Conservation (phyloP, 2,888 invertebrate species). For the Cheilosia variabilis region DNA sequence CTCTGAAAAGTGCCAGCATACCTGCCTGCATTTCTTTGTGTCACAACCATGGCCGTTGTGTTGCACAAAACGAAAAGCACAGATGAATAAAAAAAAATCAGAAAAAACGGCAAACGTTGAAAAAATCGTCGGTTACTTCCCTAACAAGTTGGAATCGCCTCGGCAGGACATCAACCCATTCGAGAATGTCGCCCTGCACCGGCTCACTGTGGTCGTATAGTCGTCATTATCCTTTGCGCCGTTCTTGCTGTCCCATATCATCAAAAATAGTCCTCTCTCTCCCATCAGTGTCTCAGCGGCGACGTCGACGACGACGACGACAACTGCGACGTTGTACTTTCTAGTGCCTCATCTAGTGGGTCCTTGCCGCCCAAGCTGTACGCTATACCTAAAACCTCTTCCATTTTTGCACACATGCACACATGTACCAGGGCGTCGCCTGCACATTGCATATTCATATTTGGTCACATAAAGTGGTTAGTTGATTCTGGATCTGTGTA, state of each 20-base stretch:
- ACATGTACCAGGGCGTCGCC: slow-evolving; percentile 20
- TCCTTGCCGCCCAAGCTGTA: slow-evolving; percentile 60
- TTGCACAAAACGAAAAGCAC: slow-evolving; percentile 28
- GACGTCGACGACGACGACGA: slow-evolving; percentile 28
- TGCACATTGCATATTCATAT: slow-evolving; percentile 73
- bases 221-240: slow-evolving; percentile 72
- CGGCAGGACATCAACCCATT: slow-evolving; percentile 75
- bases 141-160: slow-evolving; percentile 74
- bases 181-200: slow-evolving; percentile 48
- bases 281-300: slow-evolving; percentile 15
- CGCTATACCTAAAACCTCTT: slow-evolving; percentile 55
- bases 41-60: slow-evolving; percentile 20
- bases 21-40: slow-evolving; percentile 67
- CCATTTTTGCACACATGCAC: slow-evolving; percentile 38
- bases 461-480: slow-evolving; percentile 78
- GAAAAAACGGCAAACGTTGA: slow-evolving; percentile 38
- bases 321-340: slow-evolving; percentile 71
- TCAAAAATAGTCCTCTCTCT: slow-evolving; percentile 59
- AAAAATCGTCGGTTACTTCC: slow-evolving; percentile 75
- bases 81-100: slow-evolving; percentile 3
- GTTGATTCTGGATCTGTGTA: slow-evolving; percentile 76
- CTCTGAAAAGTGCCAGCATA: slow-evolving; percentile 53
- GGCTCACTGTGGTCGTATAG: slow-evolving; percentile 36
- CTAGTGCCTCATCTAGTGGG: slow-evolving; percentile 72
- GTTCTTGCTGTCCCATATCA: slow-evolving; percentile 71